Evolutionary conservation across 2,113 vertebrate species (phyloP).

Genomic region (Cynocephalus volans): DNA sequence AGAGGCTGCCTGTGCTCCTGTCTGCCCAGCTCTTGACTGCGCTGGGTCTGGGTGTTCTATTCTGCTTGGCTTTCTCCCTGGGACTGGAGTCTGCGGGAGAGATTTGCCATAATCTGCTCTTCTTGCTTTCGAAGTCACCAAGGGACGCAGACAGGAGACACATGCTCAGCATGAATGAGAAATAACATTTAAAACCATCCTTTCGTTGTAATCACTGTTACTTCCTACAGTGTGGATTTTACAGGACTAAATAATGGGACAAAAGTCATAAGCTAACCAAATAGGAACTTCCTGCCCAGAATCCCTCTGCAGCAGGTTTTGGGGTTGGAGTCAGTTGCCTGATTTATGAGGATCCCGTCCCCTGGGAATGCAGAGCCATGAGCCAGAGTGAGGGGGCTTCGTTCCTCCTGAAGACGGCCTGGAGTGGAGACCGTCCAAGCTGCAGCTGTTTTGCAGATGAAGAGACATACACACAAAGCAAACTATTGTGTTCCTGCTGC

Average conservation of each 20-base stretch:
- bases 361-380: slow-evolving; percentile 72
- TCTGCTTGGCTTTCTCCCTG: slow-evolving; percentile 12
- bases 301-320: slow-evolving; percentile 77
- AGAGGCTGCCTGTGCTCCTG: not conserved
- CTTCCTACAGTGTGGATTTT: slow-evolving; percentile 72
- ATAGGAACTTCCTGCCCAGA: slow-evolving; percentile 75
- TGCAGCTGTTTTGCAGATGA: slow-evolving; percentile 85
- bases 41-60: not conserved
- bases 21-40: not conserved
- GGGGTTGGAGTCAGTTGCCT: slow-evolving; percentile 78
- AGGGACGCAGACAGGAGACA: slow-evolving; percentile 75
- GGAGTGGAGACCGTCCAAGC: not conserved
- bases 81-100: not conserved
- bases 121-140: slow-evolving; percentile 67
- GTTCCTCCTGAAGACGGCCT: slow-evolving; percentile 62
- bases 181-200: not conserved
- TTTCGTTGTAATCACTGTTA: slow-evolving; percentile 75
- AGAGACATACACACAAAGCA: slow-evolving; percentile 75
- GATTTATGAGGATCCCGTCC: slow-evolving; percentile 78
- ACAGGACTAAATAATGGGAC: slow-evolving; percentile 69
- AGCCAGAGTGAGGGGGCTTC: slow-evolving; percentile 70
- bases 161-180: slow-evolving; percentile 53
- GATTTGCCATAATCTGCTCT: slow-evolving; percentile 64
- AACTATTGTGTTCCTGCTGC: slow-evolving; percentile 46
- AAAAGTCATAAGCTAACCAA: slow-evolving; percentile 64